Percentiles rank a stretch among this genome's conserved stretches.
Evolutionary conservation across 2,113 vertebrate species (phyloP).

Genomic region (Pardalotus punctatus): DNA sequence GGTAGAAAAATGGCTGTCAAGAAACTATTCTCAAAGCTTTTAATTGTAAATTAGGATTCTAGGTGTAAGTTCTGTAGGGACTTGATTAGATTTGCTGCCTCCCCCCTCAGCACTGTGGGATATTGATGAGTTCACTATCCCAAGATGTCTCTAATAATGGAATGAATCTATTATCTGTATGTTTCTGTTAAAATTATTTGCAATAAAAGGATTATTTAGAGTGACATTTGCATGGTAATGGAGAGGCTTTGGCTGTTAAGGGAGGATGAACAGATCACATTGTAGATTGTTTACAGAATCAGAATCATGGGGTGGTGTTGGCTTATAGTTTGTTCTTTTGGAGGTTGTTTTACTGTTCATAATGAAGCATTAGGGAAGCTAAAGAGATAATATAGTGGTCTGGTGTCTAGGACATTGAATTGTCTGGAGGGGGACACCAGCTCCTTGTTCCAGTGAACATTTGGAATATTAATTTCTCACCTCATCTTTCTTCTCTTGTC

Average conservation of each 20-base stretch:
- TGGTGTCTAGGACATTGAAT: neutral
- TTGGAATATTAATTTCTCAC: neutral
- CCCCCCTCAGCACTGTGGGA: neutral
- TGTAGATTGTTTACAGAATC: neutral
- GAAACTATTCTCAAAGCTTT: neutral
- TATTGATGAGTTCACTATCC: neutral
- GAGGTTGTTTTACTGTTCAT: neutral
- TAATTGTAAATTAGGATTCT: neutral
- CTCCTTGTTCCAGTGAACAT: neutral
- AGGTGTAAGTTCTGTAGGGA: neutral
- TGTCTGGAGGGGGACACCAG: neutral
- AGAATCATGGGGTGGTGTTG: neutral
- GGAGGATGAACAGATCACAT: neutral
- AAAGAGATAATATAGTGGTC: neutral
- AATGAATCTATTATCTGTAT: neutral
- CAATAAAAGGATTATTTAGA: neutral
- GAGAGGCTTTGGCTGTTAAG: neutral
- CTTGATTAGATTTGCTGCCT: neutral
- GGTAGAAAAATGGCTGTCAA: neutral
- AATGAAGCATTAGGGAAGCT: neutral
- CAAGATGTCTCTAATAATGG: neutral
- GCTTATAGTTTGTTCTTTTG: neutral
- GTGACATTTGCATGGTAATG: neutral
- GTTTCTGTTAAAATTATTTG: neutral
- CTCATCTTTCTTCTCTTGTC: neutral